These are phyloP conservation scores for Scolopax bukidnonensis DNA, from an alignment of 2,797 vertebrate species.

Conservation along the genomic window DNA sequence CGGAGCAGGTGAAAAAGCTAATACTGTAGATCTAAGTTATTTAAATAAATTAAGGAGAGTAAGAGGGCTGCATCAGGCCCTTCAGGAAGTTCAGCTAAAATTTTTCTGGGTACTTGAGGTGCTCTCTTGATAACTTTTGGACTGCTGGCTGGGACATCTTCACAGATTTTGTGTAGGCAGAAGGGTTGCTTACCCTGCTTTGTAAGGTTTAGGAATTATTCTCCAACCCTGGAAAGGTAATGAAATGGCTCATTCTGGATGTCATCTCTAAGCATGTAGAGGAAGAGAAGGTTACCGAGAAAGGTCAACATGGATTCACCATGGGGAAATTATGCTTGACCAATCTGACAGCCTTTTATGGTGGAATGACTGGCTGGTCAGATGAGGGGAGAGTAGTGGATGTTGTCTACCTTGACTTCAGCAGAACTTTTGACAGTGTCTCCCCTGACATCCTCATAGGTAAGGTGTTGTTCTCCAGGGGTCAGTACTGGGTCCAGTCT, in stretches of 20 bases:
- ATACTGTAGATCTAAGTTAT: neutral
- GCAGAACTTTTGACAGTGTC: neutral
- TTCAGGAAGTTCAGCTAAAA: neutral
- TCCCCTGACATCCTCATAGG: neutral
- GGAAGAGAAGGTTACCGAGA: neutral
- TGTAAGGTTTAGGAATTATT: neutral
- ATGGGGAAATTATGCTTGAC: neutral
- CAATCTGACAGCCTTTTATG: neutral
- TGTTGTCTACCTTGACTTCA: neutral
- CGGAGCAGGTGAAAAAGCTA: neutral
- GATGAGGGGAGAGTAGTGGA: neutral
- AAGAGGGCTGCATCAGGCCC: neutral
- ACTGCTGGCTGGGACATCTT: neutral
- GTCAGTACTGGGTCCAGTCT: neutral
- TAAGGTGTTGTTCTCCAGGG: neutral
- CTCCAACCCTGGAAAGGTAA: neutral
- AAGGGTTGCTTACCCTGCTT: neutral
- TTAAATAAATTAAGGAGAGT: neutral
- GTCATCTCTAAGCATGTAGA: neutral
- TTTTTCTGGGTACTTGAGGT: neutral
- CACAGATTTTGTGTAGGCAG: neutral
- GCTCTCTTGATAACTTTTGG: neutral
- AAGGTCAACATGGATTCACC: neutral
- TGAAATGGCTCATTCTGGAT: neutral
- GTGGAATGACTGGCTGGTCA: neutral